phyloP scores from a whole-genome alignment of 2,113 vertebrate species.

The Mormyrus iriodes region DNA sequence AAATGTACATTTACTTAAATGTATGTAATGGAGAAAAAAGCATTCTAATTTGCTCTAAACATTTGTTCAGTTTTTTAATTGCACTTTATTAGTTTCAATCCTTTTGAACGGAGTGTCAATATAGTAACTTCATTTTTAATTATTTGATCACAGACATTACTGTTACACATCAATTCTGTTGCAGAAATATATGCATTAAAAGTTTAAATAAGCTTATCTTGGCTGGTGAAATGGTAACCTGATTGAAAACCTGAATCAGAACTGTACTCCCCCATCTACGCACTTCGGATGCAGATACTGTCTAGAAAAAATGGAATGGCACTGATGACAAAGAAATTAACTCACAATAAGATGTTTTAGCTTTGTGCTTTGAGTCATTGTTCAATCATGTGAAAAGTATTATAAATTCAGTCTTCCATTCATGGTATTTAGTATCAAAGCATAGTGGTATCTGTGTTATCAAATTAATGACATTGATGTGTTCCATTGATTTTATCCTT shows the following conservation, averaged over 20 bases:
- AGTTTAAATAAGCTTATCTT: neutral
- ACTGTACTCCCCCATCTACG: neutral
- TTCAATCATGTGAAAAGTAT: conserved; percentile 44
- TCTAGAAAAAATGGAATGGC: conserved; percentile 33
- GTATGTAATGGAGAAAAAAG: too few species aligned
- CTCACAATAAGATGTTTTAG: conserved; percentile 29
- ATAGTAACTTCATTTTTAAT: too few species aligned
- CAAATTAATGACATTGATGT: conserved; percentile 28
- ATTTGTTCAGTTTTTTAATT: neutral
- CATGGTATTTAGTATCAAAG: conserved; percentile 36
- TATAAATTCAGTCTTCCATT: conserved; percentile 47
- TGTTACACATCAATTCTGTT: neutral
- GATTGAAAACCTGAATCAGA: neutral
- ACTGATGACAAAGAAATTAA: conserved; percentile 26
- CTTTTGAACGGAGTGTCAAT: neutral
- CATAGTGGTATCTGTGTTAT: conserved; percentile 11
- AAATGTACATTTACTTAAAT: too few species aligned
- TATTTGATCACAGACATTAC: neutral
- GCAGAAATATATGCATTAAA: neutral
- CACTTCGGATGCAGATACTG: conserved; percentile 38
- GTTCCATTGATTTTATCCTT: conserved; percentile 39
- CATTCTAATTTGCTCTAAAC: neutral
- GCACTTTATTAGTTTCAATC: neutral
- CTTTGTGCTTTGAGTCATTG: conserved; percentile 31
- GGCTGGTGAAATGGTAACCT: neutral